A percentile compares a stretch with the other conserved stretches of the same genome.
These are phyloP conservation scores for Cylloceria caligata DNA, from an alignment of 2,888 invertebrate species.

Conservation along the genomic window DNA sequence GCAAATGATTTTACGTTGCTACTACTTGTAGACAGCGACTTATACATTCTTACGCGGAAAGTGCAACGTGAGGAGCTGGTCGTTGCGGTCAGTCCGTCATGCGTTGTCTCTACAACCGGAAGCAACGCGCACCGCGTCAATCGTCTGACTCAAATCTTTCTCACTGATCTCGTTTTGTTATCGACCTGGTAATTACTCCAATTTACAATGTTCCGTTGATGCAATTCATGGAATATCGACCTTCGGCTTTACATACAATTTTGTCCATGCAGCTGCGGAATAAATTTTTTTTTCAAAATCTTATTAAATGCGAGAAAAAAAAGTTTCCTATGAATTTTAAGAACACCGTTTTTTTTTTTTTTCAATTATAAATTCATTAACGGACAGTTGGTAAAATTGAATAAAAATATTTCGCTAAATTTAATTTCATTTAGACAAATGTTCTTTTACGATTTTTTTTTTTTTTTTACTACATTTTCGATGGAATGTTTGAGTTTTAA, in stretches of 20 bases:
- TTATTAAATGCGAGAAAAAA: neutral
- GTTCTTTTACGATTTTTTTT: no score
- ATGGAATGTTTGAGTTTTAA: neutral
- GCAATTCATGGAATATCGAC: neutral
- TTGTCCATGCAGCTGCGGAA: no score
- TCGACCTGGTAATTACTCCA: neutral
- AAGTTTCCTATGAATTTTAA: neutral
- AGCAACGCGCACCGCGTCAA: neutral
- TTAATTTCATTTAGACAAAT: no score
- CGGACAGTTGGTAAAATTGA: no score
- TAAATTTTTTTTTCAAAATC: neutral
- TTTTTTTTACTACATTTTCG: neutral
- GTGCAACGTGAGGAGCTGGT: neutral
- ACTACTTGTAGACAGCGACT: neutral
- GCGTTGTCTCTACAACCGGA: constrained; percentile 9
- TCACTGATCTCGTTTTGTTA: neutral
- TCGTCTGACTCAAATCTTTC: neutral
- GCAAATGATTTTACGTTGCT: neutral
- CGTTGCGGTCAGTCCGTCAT: constrained; percentile 1
- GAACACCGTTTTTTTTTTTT: neutral
- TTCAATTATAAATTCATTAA: no score
- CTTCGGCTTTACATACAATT: neutral
- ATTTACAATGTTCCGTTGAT: neutral
- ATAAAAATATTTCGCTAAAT: no score
- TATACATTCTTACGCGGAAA: neutral